Evolutionary conservation across 2,888 invertebrate genomes (phyloP).

Genomic region (Trichopoda pennipes): DNA sequence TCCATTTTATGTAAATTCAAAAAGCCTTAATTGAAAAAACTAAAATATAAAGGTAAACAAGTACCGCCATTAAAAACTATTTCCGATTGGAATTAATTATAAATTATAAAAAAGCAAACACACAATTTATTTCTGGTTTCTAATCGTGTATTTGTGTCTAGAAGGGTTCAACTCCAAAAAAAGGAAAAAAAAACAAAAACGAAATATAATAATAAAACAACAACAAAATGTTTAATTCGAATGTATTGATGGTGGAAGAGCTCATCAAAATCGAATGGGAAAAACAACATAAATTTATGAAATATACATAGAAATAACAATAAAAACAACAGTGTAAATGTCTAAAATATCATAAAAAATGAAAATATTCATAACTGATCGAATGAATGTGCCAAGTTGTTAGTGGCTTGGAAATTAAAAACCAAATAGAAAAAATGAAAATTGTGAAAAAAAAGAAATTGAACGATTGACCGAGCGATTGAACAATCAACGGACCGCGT

Average conservation of each 20-base stretch:
- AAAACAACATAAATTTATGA: conserved; percentile 51
- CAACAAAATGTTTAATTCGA: conserved; percentile 17
- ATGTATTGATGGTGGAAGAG: conserved; percentile 60
- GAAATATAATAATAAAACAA: conserved; percentile 26
- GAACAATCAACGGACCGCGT: conserved; percentile 36
- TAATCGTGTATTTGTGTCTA: conserved; percentile 15
- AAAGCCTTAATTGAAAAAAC: conserved; percentile 6
- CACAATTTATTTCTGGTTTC: conserved; percentile 41
- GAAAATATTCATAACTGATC: conserved; percentile 40
- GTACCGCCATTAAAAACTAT: conserved; percentile 69
- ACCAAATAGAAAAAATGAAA: conserved; percentile 29
- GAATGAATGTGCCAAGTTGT: conserved; percentile 40
- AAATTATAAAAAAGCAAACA: conserved; percentile 45
- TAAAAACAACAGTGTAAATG: conserved; percentile 40
- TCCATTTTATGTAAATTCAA: conserved; percentile 37
- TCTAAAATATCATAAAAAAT: conserved; percentile 36
- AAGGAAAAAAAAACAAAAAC: conserved; percentile 18
- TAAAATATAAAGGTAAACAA: conserved; percentile 28
- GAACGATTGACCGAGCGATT: conserved; percentile 47
- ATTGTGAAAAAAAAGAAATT: conserved; percentile 32
- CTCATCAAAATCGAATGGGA: conserved; percentile 61
- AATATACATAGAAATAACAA: conserved; percentile 10
- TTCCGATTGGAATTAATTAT: conserved; percentile 72
- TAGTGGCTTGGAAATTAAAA: conserved; percentile 20
- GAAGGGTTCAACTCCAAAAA: conserved; percentile 8